Evolutionary conservation across 2,113 vertebrate species (phyloP), one percentile per base, ranked within the genome.

Genomic region (Neodon shergylaensis): DNA sequence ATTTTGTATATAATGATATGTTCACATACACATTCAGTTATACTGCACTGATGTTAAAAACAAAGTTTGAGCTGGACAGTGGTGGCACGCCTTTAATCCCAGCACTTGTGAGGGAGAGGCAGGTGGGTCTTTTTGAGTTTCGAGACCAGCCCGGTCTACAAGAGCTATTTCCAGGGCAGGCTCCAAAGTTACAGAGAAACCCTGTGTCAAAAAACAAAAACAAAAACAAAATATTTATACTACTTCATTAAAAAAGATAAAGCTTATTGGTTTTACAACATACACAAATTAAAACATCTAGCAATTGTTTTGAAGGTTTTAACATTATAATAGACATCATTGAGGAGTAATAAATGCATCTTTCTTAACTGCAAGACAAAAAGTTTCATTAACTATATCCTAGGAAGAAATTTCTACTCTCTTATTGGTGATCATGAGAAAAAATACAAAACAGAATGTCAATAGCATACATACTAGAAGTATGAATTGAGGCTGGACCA

Each of bases 391-490:
- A 10, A n/a, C 31, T 10, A n/a, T 2, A 39, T 24, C 19, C 0
- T 31, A 82, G 63, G 0, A 26, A 31, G 42, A 10, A 42, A 33
- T 33, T 3, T 21, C 0, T 10, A 11, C 3, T 61, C 36, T 1
- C 1, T 54, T 5, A 73, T 42, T 21, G 24, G 1, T 7, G 13
- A 3, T 11, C 21, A 9, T 2, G 4, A 72, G 6, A 4, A 42
- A 44, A 28, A 90, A 70, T 24, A 70, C 7, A 52, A 66, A 73
- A 3, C 1, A 84, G 33, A 58, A 85, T 76, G 26, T 5, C 17
- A 84, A 68, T 16, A 61, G 36, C n/a, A 47, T 88, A 10, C 26
- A 39, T 88, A 10, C 9, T 8, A 86, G 3, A 77, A 16, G 42
- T 24, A n/a, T 42, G 12, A 85, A 28, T 39, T 13, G 73, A 78